Evolutionary conservation across 2,888 invertebrate genomes (phyloP).

Genomic region (Drosophila nigricruria): DNA sequence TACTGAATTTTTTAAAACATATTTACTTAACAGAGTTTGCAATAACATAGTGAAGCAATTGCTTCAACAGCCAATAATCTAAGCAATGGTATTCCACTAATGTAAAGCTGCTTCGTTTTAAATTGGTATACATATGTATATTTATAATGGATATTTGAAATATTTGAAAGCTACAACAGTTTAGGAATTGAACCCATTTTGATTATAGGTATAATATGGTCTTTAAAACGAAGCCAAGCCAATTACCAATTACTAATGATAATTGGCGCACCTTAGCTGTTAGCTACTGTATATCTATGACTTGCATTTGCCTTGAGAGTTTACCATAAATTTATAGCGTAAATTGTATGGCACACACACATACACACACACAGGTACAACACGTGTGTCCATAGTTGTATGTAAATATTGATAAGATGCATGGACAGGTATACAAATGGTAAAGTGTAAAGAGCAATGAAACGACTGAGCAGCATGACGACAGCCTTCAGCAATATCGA

Average conservation of each 20-base stretch:
- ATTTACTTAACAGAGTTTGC: background rate
- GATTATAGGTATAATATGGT: slow-evolving; percentile 16
- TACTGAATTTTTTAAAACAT: background rate
- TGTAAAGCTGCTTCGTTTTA: background rate
- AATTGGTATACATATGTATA: background rate
- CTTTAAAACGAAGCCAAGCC: slow-evolving; percentile 15
- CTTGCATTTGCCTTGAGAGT: slow-evolving; percentile 51
- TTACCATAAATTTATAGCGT: slow-evolving; percentile 56
- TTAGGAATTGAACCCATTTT: slow-evolving; percentile 6
- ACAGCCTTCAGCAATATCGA: slow-evolving; percentile 47
- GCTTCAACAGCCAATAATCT: background rate
- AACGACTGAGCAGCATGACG: slow-evolving; percentile 34
- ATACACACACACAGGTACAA: slow-evolving; percentile 6
- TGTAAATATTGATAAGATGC: slow-evolving; percentile 77
- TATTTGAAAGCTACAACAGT: slow-evolving; percentile 1
- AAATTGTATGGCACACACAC: slow-evolving; percentile 36
- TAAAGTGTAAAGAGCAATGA: slow-evolving; percentile 21
- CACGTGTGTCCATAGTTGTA: slow-evolving; percentile 56
- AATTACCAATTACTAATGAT: slow-evolving; percentile 52
- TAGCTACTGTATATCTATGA: slow-evolving; percentile 33
- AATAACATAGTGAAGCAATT: background rate
- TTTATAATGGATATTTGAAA: background rate
- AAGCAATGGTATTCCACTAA: background rate
- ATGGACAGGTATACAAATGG: slow-evolving; percentile 35
- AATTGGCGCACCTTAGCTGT: slow-evolving; percentile 46